Evolutionary conservation across 2,113 vertebrate genomes (phyloP), one percentile per base, ranked within the genome.

Genomic region (Oenanthe melanoleuca): DNA sequence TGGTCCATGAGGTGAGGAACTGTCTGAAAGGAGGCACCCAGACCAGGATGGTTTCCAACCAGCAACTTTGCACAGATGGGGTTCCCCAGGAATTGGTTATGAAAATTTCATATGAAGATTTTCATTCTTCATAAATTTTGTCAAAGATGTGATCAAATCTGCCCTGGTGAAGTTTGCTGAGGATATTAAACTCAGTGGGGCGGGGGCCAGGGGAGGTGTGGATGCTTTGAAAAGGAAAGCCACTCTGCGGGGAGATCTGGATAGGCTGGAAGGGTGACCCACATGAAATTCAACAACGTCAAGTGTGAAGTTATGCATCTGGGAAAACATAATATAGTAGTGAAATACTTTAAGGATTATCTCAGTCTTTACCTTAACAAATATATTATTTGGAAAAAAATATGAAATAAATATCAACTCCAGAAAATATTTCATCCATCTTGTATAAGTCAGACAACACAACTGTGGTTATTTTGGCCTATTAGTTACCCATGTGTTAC

Each of bases 381-480:
- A 80, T 52, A 34, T 1, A 42, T 29, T 22, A 33, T 77, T 61
- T n/a, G n/a, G 34, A 9, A 57, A 64, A 64, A 89, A 95, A 45
- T 2, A 52, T 28, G 24, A 71, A 86, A 71, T 89, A 83, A 95
- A 80, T 26, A 23, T 44, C 42, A 31, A 59, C 65, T 44, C 11
- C 15, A 52, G 65, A 81, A 90, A 89, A 71, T 77, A 69, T 60
- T 67, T 69, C 37, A 67, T 69, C 45, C 38, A 78, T 74, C 74
- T 92, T 17, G 4, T 59, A 75, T 60, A 73, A 95, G 49, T 66
- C 87, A 96, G 81, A 71, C 16, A 82, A 21, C 25, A 79, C 25
- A 96, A 63, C 59, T 81, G 20, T 92, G 94, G 73, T 74, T 74
- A 94, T 95, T 97, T 95, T 91, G 95, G 56, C 44, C 75, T 84